A percentile compares a stretch with the other conserved stretches of the same genome.
phyloP scores from a whole-genome alignment of 2,113 vertebrate genomes.

The Coracopsis vasa region DNA sequence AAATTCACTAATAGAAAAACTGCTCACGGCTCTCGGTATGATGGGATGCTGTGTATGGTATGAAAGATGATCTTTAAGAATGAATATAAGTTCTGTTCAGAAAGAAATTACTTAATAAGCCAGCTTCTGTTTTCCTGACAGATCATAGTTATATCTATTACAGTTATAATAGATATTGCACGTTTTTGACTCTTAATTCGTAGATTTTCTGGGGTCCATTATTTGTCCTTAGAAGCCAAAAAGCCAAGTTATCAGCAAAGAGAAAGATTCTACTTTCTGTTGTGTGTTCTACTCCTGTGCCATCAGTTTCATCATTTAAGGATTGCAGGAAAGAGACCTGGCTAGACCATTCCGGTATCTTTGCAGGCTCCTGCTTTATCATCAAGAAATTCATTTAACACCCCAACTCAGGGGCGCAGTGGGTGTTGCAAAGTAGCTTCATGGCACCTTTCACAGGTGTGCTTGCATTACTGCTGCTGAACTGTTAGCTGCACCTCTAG shows the following conservation, averaged over 20 bases:
- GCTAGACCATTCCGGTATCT: neutral
- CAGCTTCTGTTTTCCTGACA: neutral
- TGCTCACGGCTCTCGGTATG: neutral
- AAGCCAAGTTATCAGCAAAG: neutral
- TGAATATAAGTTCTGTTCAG: neutral
- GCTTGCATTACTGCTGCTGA: neutral
- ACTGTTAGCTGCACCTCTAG: neutral
- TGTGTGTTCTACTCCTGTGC: neutral
- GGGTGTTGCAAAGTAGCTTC: neutral
- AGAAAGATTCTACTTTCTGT: neutral
- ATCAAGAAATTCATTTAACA: neutral
- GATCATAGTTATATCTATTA: neutral
- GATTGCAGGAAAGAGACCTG: neutral
- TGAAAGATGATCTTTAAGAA: neutral
- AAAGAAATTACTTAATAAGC: neutral
- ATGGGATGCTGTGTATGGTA: neutral
- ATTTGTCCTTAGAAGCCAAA: neutral
- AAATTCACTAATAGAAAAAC: neutral
- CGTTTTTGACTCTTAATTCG: neutral
- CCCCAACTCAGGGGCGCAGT: neutral
- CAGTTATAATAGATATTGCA: neutral
- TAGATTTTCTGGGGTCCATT: neutral
- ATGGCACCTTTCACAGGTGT: fast-evolving
- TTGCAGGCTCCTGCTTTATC: neutral
- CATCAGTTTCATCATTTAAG: neutral